These are phyloP conservation scores for Cephalotes varians DNA, from an alignment of 2,888 invertebrate species.

Conservation along the genomic window DNA sequence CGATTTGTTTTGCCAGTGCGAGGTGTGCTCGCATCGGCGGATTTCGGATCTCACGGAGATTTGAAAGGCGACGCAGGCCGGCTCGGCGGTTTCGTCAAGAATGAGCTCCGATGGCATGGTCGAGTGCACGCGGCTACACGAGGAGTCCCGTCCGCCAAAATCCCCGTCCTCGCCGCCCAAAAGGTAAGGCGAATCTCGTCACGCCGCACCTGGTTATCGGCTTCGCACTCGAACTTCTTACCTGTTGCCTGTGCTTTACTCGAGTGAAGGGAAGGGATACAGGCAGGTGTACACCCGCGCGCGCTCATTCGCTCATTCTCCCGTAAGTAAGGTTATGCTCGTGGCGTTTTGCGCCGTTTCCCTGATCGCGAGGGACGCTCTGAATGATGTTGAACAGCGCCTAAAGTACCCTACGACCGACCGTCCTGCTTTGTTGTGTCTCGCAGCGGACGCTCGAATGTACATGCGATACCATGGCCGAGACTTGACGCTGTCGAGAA, in stretches of 20 bases:
- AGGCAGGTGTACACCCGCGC: constrained; percentile 74
- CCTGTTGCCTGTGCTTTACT: constrained; percentile 70
- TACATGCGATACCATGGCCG: neutral
- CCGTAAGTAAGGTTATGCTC: constrained; percentile 67
- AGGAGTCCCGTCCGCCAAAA: constrained; percentile 67
- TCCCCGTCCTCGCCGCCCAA: constrained; percentile 75
- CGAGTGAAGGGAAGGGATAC: neutral
- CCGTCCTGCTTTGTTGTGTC: neutral
- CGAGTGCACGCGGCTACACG: constrained; percentile 69
- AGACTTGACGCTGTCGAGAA: neutral
- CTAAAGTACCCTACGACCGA: neutral
- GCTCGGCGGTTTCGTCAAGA: constrained; percentile 75
- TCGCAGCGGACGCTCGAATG: neutral
- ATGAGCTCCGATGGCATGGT: constrained; percentile 79
- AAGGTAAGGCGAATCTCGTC: constrained; percentile 72
- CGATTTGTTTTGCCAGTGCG: neutral
- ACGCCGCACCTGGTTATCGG: neutral
- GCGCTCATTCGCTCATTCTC: constrained; percentile 3
- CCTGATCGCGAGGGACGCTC: neutral
- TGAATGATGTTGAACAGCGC: neutral
- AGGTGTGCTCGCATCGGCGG: too few species aligned
- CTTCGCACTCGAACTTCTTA: constrained; percentile 52
- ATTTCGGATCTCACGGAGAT: neutral
- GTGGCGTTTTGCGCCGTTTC: neutral
- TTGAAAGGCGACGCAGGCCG: neutral